These are phyloP conservation scores for Gallirallus australis DNA, from an alignment of 2,797 vertebrate species.

Conservation along the genomic window DNA sequence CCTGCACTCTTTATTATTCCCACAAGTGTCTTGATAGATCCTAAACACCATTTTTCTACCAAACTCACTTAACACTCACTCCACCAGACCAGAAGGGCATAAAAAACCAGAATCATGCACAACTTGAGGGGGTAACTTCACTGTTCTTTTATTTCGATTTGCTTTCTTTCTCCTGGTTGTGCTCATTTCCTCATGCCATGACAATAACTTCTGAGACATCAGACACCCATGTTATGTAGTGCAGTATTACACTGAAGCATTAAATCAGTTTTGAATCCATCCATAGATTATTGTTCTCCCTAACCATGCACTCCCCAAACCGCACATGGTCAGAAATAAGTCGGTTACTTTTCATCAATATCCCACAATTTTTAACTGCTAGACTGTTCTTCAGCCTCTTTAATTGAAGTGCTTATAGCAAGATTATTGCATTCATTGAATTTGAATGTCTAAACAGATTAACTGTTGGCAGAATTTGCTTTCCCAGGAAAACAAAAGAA, in stretches of 20 bases:
- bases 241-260: neutral
- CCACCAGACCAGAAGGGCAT: neutral
- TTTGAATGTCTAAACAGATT: neutral
- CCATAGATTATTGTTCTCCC: neutral
- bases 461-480: neutral
- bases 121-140: neutral
- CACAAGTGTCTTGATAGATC: neutral
- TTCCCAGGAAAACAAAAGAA: neutral
- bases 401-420: neutral
- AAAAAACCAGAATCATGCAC: neutral
- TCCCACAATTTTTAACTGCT: neutral
- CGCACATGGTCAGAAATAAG: neutral
- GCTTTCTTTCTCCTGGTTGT: neutral
- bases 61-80: neutral
- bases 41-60: neutral
- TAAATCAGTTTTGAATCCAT: neutral
- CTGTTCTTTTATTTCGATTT: neutral
- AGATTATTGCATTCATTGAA: neutral
- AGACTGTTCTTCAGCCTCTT: neutral
- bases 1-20: neutral
- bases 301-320: neutral
- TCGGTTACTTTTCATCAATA: neutral
- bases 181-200: neutral
- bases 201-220: neutral
- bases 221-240: neutral